Evolutionary conservation across 1,140 invertebrate genomes (phyloP).

Genomic region (Amphibalanus amphitrite): DNA sequence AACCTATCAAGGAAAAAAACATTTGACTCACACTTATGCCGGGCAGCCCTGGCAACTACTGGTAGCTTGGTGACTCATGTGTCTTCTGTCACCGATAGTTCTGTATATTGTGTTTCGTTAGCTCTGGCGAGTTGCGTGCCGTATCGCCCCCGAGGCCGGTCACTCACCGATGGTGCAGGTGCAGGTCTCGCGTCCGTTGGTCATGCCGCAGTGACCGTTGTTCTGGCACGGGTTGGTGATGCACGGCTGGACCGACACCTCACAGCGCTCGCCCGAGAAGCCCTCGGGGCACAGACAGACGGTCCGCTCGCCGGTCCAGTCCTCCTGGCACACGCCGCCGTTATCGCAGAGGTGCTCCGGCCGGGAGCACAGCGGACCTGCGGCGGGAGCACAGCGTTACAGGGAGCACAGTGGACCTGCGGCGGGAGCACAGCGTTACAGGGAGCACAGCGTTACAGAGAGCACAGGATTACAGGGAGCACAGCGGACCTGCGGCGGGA

Average conservation of each 20-base stretch:
- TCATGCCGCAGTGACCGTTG: slow-evolving; percentile 8
- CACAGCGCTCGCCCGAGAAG: slow-evolving; percentile 44
- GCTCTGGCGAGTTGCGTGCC: no score
- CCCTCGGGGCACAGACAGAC: slow-evolving; percentile 34
- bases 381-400: slow-evolving; percentile 25
- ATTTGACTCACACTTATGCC: no score
- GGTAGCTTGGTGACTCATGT: no score
- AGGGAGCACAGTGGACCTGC: slow-evolving; percentile 12
- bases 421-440: slow-evolving; percentile 25
- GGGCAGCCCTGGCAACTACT: no score
- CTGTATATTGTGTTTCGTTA: no score
- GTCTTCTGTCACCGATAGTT: no score
- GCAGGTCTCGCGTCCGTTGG: neutral
- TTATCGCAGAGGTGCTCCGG: slow-evolving; percentile 17
- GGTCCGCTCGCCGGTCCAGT: slow-evolving; percentile 20
- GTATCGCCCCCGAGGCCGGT: no score
- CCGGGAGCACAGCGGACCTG: slow-evolving; percentile 18
- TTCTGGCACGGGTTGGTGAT: slow-evolving; percentile 84
- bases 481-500: no score
- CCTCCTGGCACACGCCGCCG: slow-evolving; percentile 21
- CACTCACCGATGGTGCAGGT: neutral
- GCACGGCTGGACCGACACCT: slow-evolving; percentile 72
- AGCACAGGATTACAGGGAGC: no score
- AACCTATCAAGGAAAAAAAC: no score
- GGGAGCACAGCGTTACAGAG: no score